Conservation (phyloP, 2,113 vertebrate genomes). For the Heterochromis multidens region DNA sequence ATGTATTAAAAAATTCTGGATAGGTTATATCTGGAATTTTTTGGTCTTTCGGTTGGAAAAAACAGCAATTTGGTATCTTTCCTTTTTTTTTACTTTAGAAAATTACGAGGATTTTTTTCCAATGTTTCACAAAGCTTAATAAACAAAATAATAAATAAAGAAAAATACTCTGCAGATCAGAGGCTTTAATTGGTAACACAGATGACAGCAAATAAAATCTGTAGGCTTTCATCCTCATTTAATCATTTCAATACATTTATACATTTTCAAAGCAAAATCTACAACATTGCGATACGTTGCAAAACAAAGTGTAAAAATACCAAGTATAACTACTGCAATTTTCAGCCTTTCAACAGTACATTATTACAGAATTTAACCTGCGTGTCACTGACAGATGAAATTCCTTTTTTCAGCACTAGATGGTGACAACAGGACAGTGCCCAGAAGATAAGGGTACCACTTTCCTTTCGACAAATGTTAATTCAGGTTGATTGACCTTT, state of each 20-base stretch:
- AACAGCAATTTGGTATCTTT: background rate
- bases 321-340: background rate
- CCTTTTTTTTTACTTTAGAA: background rate
- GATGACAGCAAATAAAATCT: background rate
- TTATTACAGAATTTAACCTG: background rate
- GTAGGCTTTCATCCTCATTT: background rate
- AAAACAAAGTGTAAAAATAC: background rate
- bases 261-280: background rate
- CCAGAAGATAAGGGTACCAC: background rate
- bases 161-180: background rate
- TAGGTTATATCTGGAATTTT: too few species aligned
- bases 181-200: too few species aligned
- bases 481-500: background rate
- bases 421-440: background rate
- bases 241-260: background rate
- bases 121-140: background rate
- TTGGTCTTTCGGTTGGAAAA: background rate
- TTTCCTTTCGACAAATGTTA: background rate
- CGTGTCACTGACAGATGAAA: background rate
- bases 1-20: background rate
- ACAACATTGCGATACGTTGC: background rate
- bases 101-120: background rate
- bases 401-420: slow-evolving; percentile 18
- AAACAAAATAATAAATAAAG: background rate
- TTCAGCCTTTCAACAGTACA: background rate